phyloP scores from a whole-genome alignment of 2,113 vertebrate genomes.

The Hippocampus guttulatus region DNA sequence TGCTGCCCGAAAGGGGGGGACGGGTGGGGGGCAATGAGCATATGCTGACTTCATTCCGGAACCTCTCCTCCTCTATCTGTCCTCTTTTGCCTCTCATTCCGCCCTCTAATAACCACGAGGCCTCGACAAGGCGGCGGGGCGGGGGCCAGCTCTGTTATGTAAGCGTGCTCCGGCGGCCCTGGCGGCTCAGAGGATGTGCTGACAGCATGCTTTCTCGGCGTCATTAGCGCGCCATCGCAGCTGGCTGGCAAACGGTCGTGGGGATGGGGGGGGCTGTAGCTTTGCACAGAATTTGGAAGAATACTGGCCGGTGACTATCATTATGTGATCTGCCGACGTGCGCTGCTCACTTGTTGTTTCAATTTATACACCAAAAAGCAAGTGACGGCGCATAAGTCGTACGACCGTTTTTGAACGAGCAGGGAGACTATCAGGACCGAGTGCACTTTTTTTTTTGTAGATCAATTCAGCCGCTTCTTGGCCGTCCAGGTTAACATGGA shows the following conservation, averaged over 20 bases:
- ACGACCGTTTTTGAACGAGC: not conserved
- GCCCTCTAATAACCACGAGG: conserved; percentile 50
- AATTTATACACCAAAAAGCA: too few relatives aligned
- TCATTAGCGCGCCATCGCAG: conserved; percentile 69
- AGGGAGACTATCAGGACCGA: not conserved
- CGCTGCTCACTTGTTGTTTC: not conserved
- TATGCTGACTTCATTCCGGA: conserved; percentile 22
- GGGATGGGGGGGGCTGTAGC: conserved; percentile 25
- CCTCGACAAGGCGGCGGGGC: conserved; percentile 57
- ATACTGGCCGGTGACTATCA: not conserved
- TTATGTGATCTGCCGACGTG: not conserved
- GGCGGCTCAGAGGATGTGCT: conserved; percentile 62
- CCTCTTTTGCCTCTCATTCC: conserved; percentile 11
- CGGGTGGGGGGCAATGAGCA: conserved; percentile 10
- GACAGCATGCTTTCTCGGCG: conserved; percentile 66
- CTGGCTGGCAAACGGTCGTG: conserved; percentile 47
- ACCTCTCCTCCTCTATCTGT: conserved; percentile 10
- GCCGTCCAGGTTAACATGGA: not conserved
- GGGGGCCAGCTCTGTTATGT: conserved; percentile 62
- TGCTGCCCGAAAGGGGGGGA: not conserved
- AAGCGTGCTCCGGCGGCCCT: conserved; percentile 57
- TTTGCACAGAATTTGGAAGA: conserved; percentile 3
- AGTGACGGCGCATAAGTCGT: too few relatives aligned
- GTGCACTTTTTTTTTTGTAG: not conserved
- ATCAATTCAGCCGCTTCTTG: not conserved